These are phyloP conservation scores for Miichthys miiuy DNA, from an alignment of 2,797 vertebrate species.

Conservation along the genomic window DNA sequence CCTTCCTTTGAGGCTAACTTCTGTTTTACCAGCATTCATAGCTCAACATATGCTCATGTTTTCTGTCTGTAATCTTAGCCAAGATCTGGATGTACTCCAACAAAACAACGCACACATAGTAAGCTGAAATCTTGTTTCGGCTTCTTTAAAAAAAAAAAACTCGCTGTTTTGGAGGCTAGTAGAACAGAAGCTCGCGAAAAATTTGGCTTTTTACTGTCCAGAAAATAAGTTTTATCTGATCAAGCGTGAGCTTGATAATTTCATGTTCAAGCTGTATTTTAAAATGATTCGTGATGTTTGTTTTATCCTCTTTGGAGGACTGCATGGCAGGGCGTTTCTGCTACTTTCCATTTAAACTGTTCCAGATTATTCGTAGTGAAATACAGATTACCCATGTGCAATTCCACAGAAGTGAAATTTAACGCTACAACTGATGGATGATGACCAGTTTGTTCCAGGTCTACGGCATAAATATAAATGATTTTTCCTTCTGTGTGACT, in stretches of 20 bases:
- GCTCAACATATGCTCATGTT: neutral
- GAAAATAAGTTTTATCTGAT: neutral
- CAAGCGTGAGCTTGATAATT: neutral
- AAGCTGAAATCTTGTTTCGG: too few species aligned
- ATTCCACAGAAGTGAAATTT: neutral
- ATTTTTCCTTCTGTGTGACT: conserved; percentile 46
- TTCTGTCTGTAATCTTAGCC: too few species aligned
- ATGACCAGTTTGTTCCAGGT: neutral
- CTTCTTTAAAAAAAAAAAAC: too few species aligned
- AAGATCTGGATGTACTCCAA: neutral
- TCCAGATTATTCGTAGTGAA: neutral
- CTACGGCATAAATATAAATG: conserved; percentile 6
- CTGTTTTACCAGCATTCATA: neutral
- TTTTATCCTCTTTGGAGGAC: neutral
- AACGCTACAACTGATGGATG: neutral
- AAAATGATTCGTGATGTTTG: neutral
- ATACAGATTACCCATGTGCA: neutral
- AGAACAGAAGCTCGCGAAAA: conserved; percentile 1
- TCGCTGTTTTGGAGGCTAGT: neutral
- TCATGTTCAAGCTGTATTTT: neutral
- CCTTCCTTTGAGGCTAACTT: neutral
- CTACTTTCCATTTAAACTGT: neutral
- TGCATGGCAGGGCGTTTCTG: neutral
- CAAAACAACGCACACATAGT: too few species aligned
- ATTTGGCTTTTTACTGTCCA: neutral